phyloP scores from a whole-genome alignment of 2,888 invertebrate genomes.

The Meteorus colon region DNA sequence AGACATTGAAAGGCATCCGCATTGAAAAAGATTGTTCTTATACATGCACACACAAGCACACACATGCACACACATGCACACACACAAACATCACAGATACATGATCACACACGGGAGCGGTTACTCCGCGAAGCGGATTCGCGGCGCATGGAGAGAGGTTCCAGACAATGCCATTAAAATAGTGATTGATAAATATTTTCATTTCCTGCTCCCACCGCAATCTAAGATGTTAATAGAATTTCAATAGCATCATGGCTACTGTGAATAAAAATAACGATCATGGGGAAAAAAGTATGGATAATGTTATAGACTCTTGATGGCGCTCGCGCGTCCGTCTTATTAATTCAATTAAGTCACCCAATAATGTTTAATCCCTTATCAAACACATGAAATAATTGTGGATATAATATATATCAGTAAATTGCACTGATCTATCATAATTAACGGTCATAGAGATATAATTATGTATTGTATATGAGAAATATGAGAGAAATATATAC shows the following conservation, averaged over 20 bases:
- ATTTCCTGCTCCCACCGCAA: background rate
- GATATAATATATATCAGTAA: background rate
- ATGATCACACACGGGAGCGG: no score
- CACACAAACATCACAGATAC: no score
- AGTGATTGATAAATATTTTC: background rate
- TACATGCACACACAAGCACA: background rate
- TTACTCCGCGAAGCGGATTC: slow-evolving; percentile 9
- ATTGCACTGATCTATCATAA: slow-evolving; percentile 22
- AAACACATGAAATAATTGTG: background rate
- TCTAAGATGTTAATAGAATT: background rate
- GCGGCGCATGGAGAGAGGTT: slow-evolving; percentile 9
- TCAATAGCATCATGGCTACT: background rate
- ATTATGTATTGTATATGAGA: background rate
- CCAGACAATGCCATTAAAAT: background rate
- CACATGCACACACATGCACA: no score
- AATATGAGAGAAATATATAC: background rate
- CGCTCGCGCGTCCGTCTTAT: slow-evolving; percentile 21
- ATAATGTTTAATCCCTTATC: background rate
- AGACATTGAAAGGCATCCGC: background rate
- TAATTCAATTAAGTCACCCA: background rate
- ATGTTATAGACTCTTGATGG: background rate
- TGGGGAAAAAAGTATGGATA: background rate
- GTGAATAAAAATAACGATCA: background rate
- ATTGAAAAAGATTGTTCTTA: background rate
- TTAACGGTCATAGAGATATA: slow-evolving; percentile 33